These are phyloP conservation scores for Hydropotes inermis DNA, from an alignment of 2,113 vertebrate genomes.

Conservation along the genomic window DNA sequence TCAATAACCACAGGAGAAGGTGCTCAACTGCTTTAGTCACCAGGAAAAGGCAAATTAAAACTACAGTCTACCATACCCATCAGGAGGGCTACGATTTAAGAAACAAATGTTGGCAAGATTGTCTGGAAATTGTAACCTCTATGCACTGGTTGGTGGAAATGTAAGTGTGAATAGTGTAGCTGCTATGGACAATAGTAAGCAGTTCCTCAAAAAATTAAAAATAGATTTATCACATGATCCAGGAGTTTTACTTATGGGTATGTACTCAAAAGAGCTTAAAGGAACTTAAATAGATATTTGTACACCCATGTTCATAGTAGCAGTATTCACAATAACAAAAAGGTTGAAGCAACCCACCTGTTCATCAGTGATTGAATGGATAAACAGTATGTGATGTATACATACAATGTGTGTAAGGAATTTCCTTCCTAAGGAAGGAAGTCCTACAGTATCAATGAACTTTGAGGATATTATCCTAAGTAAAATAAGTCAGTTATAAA, in stretches of 20 bases:
- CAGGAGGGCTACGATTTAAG: background rate
- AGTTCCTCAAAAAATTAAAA: background rate
- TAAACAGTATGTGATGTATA: background rate
- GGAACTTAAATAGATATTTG: background rate
- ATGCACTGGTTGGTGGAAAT: background rate
- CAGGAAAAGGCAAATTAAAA: background rate
- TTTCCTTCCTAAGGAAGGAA: background rate
- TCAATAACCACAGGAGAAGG: background rate
- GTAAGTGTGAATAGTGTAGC: background rate
- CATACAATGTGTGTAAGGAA: background rate
- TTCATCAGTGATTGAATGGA: background rate
- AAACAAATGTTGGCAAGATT: background rate
- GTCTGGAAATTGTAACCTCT: background rate
- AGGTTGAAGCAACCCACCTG: background rate
- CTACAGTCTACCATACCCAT: background rate
- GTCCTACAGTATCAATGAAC: background rate
- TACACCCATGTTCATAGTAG: background rate
- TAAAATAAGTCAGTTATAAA: background rate
- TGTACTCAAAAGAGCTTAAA: background rate
- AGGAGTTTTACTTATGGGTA: background rate
- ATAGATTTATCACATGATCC: background rate
- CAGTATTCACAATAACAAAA: background rate
- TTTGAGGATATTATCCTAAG: background rate
- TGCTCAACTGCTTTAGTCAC: background rate
- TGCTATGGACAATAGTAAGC: background rate